Conservation (phyloP, 2,888 invertebrate genomes). For the Lingula anatina region DNA sequence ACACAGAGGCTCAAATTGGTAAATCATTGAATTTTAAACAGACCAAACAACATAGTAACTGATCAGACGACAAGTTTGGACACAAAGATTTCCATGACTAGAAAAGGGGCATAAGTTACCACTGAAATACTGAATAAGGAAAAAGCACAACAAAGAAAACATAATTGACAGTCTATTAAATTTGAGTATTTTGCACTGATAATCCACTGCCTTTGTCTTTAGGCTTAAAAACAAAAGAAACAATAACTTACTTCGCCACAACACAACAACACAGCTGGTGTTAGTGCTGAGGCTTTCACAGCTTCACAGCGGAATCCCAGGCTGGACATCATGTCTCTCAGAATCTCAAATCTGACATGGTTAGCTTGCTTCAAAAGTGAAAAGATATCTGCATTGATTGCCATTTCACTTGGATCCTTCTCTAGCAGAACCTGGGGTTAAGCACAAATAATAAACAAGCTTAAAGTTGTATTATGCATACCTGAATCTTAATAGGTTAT, state of each 20-base stretch:
- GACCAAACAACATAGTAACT: no score
- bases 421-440: slow-evolving; percentile 36
- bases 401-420: slow-evolving; percentile 36
- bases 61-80: no score
- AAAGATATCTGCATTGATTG: slow-evolving; percentile 32
- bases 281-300: slow-evolving; percentile 14
- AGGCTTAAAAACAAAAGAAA: no score
- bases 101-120: no score
- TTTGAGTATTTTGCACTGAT: background rate
- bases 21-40: no score
- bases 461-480: no score
- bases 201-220: background rate
- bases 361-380: slow-evolving; percentile 33
- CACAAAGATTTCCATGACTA: no score
- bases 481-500: no score
- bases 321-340: slow-evolving; percentile 24
- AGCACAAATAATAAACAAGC: no score
- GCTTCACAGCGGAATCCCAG: slow-evolving; percentile 33
- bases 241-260: no score
- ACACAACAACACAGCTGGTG: slow-evolving; percentile 31
- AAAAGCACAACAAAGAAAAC: slow-evolving; percentile 8
- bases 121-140: no score
- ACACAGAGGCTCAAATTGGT: no score
- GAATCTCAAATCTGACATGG: slow-evolving; percentile 24
- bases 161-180: background rate